Evolutionary conservation across 2,797 vertebrate genomes (phyloP), one percentile per base, ranked within the genome.

Genomic region (Scolopax bukidnonensis): DNA sequence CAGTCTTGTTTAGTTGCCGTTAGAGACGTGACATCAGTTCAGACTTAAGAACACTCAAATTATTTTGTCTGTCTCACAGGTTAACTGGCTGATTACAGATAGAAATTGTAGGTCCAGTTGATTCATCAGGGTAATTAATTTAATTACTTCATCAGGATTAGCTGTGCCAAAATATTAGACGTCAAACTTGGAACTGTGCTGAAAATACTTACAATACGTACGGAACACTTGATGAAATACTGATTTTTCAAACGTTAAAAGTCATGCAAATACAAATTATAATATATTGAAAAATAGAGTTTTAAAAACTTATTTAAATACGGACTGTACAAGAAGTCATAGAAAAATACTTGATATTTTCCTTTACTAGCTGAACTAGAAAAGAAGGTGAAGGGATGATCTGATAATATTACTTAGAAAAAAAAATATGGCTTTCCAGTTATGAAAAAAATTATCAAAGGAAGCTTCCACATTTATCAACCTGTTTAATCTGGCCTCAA

Each of bases 81-180:
- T 92, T 95, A 95, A 92, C 74, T 94, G 51, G 47, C 28, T 96
- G 82, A 89, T 94, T 95, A 82, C 77, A 80, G 86, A 95, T 56
- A 93, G 90, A 95, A 95, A 90, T 64, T 87, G 38, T 43, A 95
- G 28, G 88, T 95, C 81, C 68, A 86, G 69, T 61, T 93, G 88
- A 94, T 93, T 97, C 83, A 84, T 76, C 82, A 85, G 73, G 74
- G 13, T 91, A 96, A 96, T 95, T 97, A 96, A 95, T 89, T 94
- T 60, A 95, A 88, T 97, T 95, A 86, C 83, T 84, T 93, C 23
- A 89, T 86, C 64, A 91, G 90, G 36, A 76, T 47, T 30, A 59
- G 47, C 18, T 32, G 33, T 84, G 86, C 87, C 84, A 95, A 80
- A 96, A 74, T 95, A 78, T 57, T 89, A 61, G 50, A 63, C 1